phyloP scores from a whole-genome alignment of 1,140 invertebrate genomes.

The Cylas formicarius region DNA sequence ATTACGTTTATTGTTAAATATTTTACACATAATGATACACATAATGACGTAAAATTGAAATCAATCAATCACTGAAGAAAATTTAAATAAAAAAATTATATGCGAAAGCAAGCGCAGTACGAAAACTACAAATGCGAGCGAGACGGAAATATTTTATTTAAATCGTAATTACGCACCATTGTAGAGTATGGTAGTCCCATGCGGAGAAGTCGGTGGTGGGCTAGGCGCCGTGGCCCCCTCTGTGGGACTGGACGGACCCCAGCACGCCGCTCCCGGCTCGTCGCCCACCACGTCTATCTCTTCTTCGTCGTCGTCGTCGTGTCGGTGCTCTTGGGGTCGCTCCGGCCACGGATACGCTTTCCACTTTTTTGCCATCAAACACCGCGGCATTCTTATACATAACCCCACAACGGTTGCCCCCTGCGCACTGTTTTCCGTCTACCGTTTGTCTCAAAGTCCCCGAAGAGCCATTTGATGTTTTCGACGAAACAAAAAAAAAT shows the following conservation, averaged over 20 bases:
- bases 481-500: conserved; percentile 4
- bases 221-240: conserved; percentile 65
- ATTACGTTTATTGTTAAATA: too few relatives aligned
- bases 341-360: conserved; percentile 72
- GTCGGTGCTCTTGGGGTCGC: conserved; percentile 4
- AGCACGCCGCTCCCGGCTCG: conserved; percentile 51
- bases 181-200: conserved; percentile 54
- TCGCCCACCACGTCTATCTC: conserved; percentile 79
- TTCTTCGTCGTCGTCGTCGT: conserved; percentile 54
- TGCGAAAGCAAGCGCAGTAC: too few relatives aligned
- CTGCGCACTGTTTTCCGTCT: conserved; percentile 2
- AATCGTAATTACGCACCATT: conserved; percentile 61
- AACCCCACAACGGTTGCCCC: conserved; percentile 20
- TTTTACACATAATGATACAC: too few relatives aligned
- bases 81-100: too few relatives aligned
- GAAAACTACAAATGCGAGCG: neutral
- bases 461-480: too few relatives aligned
- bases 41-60: too few relatives aligned
- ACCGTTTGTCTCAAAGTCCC: neutral
- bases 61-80: too few relatives aligned
- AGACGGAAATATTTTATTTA: neutral
- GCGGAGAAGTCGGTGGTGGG: conserved; percentile 56
- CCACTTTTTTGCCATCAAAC: conserved; percentile 87
- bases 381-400: conserved; percentile 63
- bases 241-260: conserved; percentile 64